Evolutionary conservation across 2,888 invertebrate species (phyloP).

Genomic region (Nomada ferruginata): DNA sequence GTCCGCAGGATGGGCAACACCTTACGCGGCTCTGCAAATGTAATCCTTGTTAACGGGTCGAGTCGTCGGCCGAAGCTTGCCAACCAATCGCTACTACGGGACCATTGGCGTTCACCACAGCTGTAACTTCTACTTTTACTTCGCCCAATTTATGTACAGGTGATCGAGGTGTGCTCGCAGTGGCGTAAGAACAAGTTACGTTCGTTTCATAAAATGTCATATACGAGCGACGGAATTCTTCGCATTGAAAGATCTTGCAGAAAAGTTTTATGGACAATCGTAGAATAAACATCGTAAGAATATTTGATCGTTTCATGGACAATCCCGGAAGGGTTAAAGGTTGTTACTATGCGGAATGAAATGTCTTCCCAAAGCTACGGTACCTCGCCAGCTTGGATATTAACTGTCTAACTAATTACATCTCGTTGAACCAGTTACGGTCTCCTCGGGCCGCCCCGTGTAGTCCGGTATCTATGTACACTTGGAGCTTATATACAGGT

Average conservation of each 20-base stretch:
- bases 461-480: conserved; percentile 33
- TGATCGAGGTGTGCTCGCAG: conserved; percentile 38
- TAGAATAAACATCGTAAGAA: not conserved
- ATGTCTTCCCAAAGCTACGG: conserved; percentile 58
- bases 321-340: conserved; percentile 42
- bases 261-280: not conserved
- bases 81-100: conserved; percentile 30
- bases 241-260: not conserved
- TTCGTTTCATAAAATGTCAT: not conserved
- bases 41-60: conserved; percentile 49
- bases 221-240: no score
- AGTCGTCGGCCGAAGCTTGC: conserved; percentile 3
- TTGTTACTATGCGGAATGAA: conserved; percentile 56
- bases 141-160: conserved; percentile 61
- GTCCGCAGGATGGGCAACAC: conserved; percentile 95
- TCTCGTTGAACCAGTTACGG: conserved; percentile 17
- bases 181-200: conserved; percentile 51
- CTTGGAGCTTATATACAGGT: conserved; percentile 23
- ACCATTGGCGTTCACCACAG: conserved; percentile 39
- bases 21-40: conserved; percentile 93
- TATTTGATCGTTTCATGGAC: not conserved
- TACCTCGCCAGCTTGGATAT: conserved; percentile 45
- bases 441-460: conserved; percentile 13
- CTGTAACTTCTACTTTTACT: conserved; percentile 63
- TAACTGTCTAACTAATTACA: conserved; percentile 42